These are phyloP conservation scores for Bimastos eiseni DNA, from an alignment of 2,888 invertebrate genomes.

Conservation along the genomic window DNA sequence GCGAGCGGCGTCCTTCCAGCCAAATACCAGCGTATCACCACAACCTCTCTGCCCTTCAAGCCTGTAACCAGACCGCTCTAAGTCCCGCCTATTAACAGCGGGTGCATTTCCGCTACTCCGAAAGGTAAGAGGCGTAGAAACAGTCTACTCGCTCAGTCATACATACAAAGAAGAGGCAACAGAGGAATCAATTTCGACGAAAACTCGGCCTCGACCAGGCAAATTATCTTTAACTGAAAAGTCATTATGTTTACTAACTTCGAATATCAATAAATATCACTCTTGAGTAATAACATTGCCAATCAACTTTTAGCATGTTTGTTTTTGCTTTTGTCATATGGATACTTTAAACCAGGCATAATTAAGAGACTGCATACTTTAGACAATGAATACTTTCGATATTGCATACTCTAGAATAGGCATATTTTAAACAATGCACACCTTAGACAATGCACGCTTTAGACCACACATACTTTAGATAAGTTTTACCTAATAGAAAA, in stretches of 20 bases:
- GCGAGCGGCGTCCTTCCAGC: background rate
- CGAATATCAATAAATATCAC: background rate
- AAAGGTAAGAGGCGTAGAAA: background rate
- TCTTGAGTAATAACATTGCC: background rate
- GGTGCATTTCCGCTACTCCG: background rate
- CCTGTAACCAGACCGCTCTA: background rate
- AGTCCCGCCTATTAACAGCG: background rate
- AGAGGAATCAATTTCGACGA: no score
- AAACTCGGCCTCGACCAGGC: no score
- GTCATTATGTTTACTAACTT: background rate
- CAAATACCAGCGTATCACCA: background rate
- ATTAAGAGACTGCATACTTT: no score
- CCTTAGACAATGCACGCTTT: no score
- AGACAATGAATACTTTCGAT: no score
- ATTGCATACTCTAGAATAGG: no score
- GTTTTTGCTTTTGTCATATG: background rate
- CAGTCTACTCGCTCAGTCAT: background rate
- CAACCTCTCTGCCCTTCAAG: background rate
- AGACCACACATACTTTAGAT: no score
- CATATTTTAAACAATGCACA: no score
- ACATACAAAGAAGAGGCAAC: background rate
- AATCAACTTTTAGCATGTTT: background rate
- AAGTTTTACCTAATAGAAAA: no score
- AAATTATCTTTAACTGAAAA: background rate
- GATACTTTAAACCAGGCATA: no score